Percentiles rank a stretch among this genome's conserved stretches.
Evolutionary conservation across 2,113 vertebrate genomes (phyloP).

Genomic region (Polypterus senegalus): DNA sequence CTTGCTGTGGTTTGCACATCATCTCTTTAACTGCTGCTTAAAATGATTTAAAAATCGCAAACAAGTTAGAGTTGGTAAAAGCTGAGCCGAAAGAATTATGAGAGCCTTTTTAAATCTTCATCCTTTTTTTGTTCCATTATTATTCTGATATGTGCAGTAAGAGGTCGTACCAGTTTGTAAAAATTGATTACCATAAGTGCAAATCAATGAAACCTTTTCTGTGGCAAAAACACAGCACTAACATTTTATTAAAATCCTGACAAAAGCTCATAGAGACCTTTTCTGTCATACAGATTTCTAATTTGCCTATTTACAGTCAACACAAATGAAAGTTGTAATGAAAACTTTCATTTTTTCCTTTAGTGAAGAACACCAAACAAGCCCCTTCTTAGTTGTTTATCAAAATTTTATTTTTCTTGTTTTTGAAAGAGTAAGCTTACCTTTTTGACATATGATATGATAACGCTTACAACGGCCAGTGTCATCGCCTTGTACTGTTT

Average conservation of each 20-base stretch:
- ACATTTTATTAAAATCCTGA: constrained; percentile 46
- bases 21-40: constrained; percentile 68
- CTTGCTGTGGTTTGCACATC: constrained; percentile 61
- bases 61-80: constrained; percentile 36
- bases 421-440: too few species aligned
- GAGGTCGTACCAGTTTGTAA: constrained; percentile 73
- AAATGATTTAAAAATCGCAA: constrained; percentile 64
- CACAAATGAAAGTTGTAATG: too few species aligned
- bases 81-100: too few species aligned
- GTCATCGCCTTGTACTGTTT: too few species aligned
- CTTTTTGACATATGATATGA: too few species aligned
- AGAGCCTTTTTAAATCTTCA: constrained; percentile 13
- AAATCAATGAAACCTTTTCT: constrained; percentile 83
- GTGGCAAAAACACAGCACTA: constrained; percentile 59
- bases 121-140: constrained; percentile 39
- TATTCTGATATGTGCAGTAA: constrained; percentile 44
- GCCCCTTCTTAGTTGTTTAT: too few species aligned
- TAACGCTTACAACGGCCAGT: too few species aligned
- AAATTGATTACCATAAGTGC: constrained; percentile 74
- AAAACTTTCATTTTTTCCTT: too few species aligned
- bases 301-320: too few species aligned
- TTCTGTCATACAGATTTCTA: not conserved
- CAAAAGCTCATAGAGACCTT: constrained; percentile 18
- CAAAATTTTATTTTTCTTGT: too few species aligned
- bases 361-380: too few species aligned